Percentiles rank a stretch among this genome's conserved stretches.
phyloP scores from a whole-genome alignment of 2,113 vertebrate genomes.

The Sitta europaea region DNA sequence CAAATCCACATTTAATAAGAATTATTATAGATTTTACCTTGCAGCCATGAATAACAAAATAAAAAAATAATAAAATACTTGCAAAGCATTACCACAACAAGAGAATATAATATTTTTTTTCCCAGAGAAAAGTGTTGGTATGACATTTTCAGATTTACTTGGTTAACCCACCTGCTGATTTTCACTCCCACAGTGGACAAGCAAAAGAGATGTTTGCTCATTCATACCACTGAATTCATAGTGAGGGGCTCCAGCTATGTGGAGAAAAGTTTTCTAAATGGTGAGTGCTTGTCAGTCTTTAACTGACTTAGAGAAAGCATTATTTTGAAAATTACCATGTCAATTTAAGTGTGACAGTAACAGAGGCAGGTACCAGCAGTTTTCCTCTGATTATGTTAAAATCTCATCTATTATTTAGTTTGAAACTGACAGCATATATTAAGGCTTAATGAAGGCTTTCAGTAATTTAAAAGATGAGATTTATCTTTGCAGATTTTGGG shows the following conservation, averaged over 20 bases:
- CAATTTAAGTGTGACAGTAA: conserved; percentile 78
- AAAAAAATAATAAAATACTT: background rate
- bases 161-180: background rate
- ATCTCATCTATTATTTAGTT: conserved; percentile 85
- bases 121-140: background rate
- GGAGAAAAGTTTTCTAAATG: conserved; percentile 60
- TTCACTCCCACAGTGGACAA: background rate
- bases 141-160: background rate
- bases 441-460: conserved; percentile 83
- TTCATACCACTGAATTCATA: background rate
- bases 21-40: background rate
- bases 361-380: conserved; percentile 84
- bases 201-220: background rate
- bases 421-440: conserved; percentile 83
- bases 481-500: conserved; percentile 73
- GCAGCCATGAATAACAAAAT: background rate
- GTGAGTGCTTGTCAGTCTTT: conserved; percentile 56
- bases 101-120: background rate
- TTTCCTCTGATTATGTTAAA: conserved; percentile 89
- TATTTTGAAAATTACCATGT: conserved; percentile 80
- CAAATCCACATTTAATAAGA: background rate
- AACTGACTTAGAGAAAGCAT: conserved; percentile 65
- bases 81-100: background rate
- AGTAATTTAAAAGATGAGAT: conserved; percentile 77
- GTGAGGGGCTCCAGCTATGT: background rate